A percentile compares a stretch with the other conserved stretches of the same genome.
phyloP scores from a whole-genome alignment of 2,797 vertebrate genomes.

The Serranus cabrilla region DNA sequence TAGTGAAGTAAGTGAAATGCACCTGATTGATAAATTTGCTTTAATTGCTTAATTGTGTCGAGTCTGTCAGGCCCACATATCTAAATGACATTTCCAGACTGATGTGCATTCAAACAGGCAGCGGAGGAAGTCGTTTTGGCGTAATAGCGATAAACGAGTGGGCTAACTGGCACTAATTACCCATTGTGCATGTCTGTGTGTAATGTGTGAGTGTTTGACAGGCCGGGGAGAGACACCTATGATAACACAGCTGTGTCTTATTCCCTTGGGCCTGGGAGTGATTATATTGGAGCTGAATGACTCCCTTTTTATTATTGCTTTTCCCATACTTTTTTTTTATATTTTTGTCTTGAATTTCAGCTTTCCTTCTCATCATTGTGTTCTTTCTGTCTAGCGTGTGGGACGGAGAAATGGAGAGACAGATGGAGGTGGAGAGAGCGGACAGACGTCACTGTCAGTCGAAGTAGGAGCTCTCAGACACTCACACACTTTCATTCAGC shows the following conservation, averaged over 20 bases:
- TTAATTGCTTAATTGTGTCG: slow-evolving; percentile 70
- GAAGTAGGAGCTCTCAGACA: slow-evolving; percentile 74
- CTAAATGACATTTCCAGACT: slow-evolving; percentile 67
- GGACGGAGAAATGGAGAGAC: slow-evolving; percentile 56
- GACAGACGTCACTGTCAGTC: slow-evolving; percentile 82
- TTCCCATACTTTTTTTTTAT: slow-evolving; percentile 8
- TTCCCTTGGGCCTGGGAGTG: slow-evolving; percentile 66
- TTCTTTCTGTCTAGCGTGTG: slow-evolving; percentile 34
- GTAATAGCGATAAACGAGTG: slow-evolving; percentile 80
- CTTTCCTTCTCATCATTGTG: slow-evolving; percentile 27
- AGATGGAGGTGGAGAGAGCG: slow-evolving; percentile 68
- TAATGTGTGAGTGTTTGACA: slow-evolving; percentile 69
- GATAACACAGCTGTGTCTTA: slow-evolving; percentile 83
- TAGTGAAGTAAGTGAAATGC: slow-evolving; percentile 47
- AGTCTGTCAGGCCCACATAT: slow-evolving; percentile 70
- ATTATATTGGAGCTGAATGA: slow-evolving; percentile 71
- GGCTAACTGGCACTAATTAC: slow-evolving; percentile 79
- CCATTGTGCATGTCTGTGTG: slow-evolving; percentile 71
- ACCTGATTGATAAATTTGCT: slow-evolving; percentile 68
- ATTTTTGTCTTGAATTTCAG: slow-evolving; percentile 25
- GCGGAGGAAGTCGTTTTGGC: slow-evolving; percentile 81
- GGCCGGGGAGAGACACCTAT: slow-evolving; percentile 73
- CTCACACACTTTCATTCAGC: slow-evolving; percentile 76
- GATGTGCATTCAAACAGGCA: slow-evolving; percentile 72
- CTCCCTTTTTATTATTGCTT: slow-evolving; percentile 44